Base-by-base conservation (phyloP, 2,113 vertebrate genomes). In the Pelmatolapia mariae region DNA sequence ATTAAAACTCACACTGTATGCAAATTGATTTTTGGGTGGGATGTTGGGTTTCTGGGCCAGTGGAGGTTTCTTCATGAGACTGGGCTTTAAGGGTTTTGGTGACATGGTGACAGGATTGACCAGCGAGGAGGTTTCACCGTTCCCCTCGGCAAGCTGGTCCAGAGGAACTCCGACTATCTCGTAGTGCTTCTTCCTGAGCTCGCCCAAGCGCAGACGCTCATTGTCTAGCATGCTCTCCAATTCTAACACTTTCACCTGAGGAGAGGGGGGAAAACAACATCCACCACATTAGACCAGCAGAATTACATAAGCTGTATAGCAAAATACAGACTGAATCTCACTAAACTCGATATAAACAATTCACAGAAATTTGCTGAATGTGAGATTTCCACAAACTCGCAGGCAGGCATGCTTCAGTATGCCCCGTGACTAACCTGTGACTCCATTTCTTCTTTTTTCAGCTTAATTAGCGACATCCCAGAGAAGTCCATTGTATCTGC, bases 401-500 rank as follows among this genome's bases (percentile, higher is more conserved):
- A 45, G 68, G 40, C 22, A 6, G 43, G 68, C 9, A 40, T 10
- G 66, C 66, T 68, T 73, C 38, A 73, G 68, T 76, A 76, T 59
- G 43, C 40, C 15, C 4, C 3, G 19, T 19, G 19, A 88, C 95
- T 89, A 86, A 98, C 99, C 97, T 99, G 98, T 1, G 98, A 97
- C 91, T 99, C 98, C 97, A 99, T 99, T 94, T 99, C 99, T 79
- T 99, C 98, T 89, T 97, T 99, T 94, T 96, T 98, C 81, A 99
- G 94, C 91, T 99, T 99, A 93, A 99, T 99, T 50, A 99, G 97
- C 5, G 98, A 99, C 97, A 99, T 93, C 53, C 99, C 98, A 0
- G 99, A 99, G 88, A 99, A 99, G 93, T 99, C 98, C 98, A 99
- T 98, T 43, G 98, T 97, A 80, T 98, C 99, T 99, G 89, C 19